Conservation (phyloP, 2,113 vertebrate genomes). For the Pangasianodon hypophthalmus region DNA sequence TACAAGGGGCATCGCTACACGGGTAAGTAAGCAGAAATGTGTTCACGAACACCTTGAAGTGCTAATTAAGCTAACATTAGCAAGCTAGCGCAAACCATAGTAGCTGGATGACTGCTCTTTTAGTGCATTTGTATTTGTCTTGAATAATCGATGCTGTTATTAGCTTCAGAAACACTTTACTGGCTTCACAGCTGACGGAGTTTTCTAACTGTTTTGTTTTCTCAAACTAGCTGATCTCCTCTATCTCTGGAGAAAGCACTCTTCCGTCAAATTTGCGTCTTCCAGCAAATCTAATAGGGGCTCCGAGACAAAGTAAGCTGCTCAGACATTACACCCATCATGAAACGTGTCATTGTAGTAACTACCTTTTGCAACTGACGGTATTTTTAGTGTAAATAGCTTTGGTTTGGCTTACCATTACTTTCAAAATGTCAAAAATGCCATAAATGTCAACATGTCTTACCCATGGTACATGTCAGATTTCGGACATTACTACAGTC, state of each 20-base stretch:
- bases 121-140: neutral
- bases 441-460: neutral
- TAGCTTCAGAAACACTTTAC: neutral
- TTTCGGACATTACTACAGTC: neutral
- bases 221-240: slow-evolving; percentile 66
- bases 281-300: slow-evolving; percentile 73
- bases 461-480: neutral
- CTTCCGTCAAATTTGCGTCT: slow-evolving; percentile 73
- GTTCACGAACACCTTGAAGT: neutral
- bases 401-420: neutral
- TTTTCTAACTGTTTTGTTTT: neutral
- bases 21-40: slow-evolving; percentile 60
- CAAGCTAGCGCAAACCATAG: neutral
- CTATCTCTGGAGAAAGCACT: slow-evolving; percentile 57
- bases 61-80: neutral
- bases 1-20: slow-evolving; percentile 53
- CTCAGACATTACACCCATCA: neutral
- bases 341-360: neutral
- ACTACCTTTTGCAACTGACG: neutral
- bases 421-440: neutral
- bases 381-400: neutral
- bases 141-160: neutral
- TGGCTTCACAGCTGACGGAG: neutral
- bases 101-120: too few relatives aligned
- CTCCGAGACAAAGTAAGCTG: slow-evolving; percentile 63